Conservation (phyloP, 1,140 invertebrate species). For the Colletes gigas region DNA sequence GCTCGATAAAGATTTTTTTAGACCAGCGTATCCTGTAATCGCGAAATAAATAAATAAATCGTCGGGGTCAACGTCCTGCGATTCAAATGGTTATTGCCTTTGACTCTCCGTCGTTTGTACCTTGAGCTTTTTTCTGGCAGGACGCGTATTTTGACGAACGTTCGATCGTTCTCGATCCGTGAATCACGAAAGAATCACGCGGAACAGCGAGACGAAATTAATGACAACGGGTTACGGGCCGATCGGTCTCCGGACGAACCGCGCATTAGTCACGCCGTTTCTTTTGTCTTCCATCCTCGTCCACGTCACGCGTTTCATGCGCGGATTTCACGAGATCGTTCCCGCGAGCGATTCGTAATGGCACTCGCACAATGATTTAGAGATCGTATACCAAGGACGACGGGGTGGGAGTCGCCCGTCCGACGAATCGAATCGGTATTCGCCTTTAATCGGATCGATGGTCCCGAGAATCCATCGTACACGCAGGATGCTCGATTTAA, state of each 20-base stretch:
- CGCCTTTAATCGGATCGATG: too few relatives aligned
- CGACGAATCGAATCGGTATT: too few relatives aligned
- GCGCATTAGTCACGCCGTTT: constrained; percentile 50
- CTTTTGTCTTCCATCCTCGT: constrained; percentile 33
- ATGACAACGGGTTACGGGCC: constrained; percentile 39
- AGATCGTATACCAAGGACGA: background rate
- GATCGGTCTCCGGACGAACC: constrained; percentile 47
- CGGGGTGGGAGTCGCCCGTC: too few relatives aligned
- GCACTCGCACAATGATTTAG: background rate
- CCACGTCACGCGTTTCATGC: background rate
- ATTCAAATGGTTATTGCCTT: constrained; percentile 8
- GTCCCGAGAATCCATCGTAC: too few relatives aligned
- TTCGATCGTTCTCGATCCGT: background rate
- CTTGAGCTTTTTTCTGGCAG: background rate
- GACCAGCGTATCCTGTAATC: too few relatives aligned
- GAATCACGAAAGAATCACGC: background rate
- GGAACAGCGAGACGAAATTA: constrained; percentile 37
- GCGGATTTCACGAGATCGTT: background rate
- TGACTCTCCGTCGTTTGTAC: background rate
- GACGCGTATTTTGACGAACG: too few relatives aligned
- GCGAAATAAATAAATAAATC: background rate
- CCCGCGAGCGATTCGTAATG: constrained; percentile 11
- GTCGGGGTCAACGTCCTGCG: constrained; percentile 62
- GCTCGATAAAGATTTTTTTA: too few relatives aligned
- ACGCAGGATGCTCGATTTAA: background rate